Conservation (phyloP, 2,797 vertebrate species). For the Dicrostonyx torquatus region DNA sequence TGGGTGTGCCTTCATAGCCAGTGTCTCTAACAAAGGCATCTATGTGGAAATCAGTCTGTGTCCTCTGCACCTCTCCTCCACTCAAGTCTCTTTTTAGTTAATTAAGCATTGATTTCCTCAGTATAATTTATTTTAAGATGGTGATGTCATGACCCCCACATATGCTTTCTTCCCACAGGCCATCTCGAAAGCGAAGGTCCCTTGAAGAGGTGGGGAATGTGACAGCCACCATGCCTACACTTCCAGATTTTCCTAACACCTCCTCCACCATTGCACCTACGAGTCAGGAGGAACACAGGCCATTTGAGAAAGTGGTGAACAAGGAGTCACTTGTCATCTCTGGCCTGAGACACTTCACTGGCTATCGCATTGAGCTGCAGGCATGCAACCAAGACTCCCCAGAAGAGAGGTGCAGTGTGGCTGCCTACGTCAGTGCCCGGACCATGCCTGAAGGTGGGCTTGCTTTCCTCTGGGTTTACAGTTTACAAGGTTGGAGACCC, state of each 20-base stretch:
- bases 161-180: slow-evolving; percentile 83
- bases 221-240: slow-evolving; percentile 85
- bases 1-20: background rate
- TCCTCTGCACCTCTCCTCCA: background rate
- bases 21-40: background rate
- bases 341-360: slow-evolving; percentile 95
- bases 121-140: fast-evolving
- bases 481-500: fast-evolving
- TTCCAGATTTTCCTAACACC: slow-evolving; percentile 78
- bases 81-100: background rate
- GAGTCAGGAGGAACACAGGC: slow-evolving; percentile 83
- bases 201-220: slow-evolving; percentile 90
- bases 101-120: background rate
- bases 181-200: slow-evolving; percentile 89
- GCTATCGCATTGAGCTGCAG: slow-evolving; percentile 97
- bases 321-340: slow-evolving; percentile 96
- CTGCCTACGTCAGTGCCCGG: slow-evolving; percentile 94
- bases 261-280: slow-evolving; percentile 82
- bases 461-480: background rate
- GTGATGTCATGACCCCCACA: fast-evolving
- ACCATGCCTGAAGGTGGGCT: slow-evolving; percentile 95
- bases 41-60: background rate
- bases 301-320: slow-evolving; percentile 87
- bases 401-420: slow-evolving; percentile 91
- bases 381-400: slow-evolving; percentile 93